Evolutionary conservation across 1,140 invertebrate species (phyloP).

Genomic region (Oncopeltus fasciatus): DNA sequence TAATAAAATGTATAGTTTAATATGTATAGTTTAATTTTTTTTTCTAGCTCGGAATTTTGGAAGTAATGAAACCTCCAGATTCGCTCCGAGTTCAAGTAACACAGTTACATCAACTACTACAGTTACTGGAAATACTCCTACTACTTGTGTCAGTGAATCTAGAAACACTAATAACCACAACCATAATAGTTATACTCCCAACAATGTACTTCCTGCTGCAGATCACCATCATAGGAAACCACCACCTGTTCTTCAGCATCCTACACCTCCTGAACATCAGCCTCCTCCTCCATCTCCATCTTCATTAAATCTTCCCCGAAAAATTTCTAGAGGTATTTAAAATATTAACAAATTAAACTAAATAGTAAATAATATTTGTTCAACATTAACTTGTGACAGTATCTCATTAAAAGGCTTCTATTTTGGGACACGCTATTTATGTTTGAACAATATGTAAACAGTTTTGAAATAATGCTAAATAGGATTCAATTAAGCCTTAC

Average conservation of each 20-base stretch:
- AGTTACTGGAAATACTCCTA: constrained; percentile 29
- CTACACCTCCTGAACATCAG: background rate
- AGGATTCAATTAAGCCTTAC: no score
- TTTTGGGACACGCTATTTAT: no score
- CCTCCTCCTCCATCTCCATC: background rate
- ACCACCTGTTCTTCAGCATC: background rate
- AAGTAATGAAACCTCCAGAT: background rate
- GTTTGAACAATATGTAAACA: no score
- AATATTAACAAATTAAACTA: no score
- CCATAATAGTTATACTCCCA: background rate
- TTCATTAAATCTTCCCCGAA: constrained; percentile 1
- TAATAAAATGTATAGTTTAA: background rate
- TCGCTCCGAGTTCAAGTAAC: background rate
- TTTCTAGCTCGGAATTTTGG: background rate
- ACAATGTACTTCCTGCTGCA: background rate
- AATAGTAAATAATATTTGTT: no score
- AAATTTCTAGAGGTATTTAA: constrained; percentile 7
- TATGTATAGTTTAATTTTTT: background rate
- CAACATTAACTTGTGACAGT: no score
- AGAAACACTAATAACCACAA: background rate
- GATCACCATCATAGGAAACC: constrained; percentile 20
- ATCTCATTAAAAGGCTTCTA: no score
- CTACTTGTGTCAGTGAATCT: constrained; percentile 2
- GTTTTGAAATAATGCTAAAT: no score
- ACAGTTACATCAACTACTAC: background rate